Evolutionary conservation across 2,888 invertebrate genomes (phyloP).

Genomic region (Dascillus cervinus): DNA sequence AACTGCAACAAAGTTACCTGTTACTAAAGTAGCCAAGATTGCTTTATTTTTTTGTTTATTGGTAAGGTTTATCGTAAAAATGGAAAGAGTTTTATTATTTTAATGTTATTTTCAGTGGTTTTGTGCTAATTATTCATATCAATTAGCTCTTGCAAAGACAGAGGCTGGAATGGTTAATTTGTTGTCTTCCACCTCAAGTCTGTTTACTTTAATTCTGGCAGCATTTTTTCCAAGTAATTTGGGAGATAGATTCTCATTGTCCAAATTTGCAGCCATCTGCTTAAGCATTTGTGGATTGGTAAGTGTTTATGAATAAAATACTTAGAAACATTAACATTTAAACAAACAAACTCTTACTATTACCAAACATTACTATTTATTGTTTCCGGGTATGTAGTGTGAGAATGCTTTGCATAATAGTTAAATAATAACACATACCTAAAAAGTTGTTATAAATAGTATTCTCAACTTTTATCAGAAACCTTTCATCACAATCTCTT

Average conservation of each 20-base stretch:
- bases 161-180: conserved; percentile 83
- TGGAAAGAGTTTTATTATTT: not conserved
- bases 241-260: conserved; percentile 76
- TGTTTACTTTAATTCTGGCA: conserved; percentile 83
- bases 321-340: too few species aligned
- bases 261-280: conserved; percentile 74
- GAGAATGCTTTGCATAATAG: too few species aligned
- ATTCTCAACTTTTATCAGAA: too few species aligned
- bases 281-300: conserved; percentile 74
- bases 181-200: conserved; percentile 79
- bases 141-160: conserved; percentile 76
- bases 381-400: too few species aligned
- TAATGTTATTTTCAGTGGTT: conserved; percentile 69
- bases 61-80: conserved; percentile 74
- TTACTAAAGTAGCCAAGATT: conserved; percentile 70
- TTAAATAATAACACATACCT: too few species aligned
- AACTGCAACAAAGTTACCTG: conserved; percentile 68
- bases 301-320: too few species aligned
- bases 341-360: too few species aligned
- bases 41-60: conserved; percentile 80
- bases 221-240: conserved; percentile 77
- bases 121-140: conserved; percentile 86
- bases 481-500: too few species aligned
- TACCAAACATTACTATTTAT: too few species aligned
- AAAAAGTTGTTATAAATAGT: too few species aligned